Evolutionary conservation across 2,797 vertebrate species (phyloP), one percentile per base, ranked within the genome.

Genomic region (Bradypus variegatus): DNA sequence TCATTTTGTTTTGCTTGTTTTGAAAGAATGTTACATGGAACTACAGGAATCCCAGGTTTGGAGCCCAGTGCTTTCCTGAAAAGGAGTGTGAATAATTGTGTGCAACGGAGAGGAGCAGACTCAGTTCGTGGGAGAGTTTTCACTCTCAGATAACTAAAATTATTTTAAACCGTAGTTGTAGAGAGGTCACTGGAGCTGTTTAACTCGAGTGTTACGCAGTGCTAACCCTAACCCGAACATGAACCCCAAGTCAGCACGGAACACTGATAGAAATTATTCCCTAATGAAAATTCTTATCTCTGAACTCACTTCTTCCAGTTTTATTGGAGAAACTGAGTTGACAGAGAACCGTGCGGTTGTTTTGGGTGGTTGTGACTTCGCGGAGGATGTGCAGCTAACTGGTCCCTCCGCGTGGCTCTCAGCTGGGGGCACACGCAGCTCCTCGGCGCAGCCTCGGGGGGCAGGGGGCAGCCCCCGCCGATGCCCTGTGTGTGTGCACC

Each of bases 101-200:
- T 78, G 21, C 76, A 10, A n/a, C 69, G 89, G 87, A 75, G 8
- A 75, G 53, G 36, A 45, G 31, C 33, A 38, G 75, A 67, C 45
- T 75, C 88, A 31, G 62, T 23, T 69, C 80, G 25, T 84, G 29
- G 73, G 38, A 69, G 15, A 60, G 15, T 60, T 70, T 93, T 91
- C 3, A 6, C 18, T 70, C 65, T 67, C 65, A 60, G 48, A 50
- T 84, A 41, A 55, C 31, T 78, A 50, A 73, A 64, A 12, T 84
- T 90, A 41, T 81, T 89, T 89, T 50, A 41, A 58, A 76, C 11
- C n/a, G 4, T 70, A 67, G 58, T 67, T 92, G 27, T 69, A 45
- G 31, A 48, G 92, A 48, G 78, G 72, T 90, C 91, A 91, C 53
- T 85, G 75, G 60, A 33, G 5, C 48, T 55, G 77, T 81, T 94